Base-by-base conservation (phyloP, 2,113 vertebrate genomes). In the Ptilonorhynchus violaceus region DNA sequence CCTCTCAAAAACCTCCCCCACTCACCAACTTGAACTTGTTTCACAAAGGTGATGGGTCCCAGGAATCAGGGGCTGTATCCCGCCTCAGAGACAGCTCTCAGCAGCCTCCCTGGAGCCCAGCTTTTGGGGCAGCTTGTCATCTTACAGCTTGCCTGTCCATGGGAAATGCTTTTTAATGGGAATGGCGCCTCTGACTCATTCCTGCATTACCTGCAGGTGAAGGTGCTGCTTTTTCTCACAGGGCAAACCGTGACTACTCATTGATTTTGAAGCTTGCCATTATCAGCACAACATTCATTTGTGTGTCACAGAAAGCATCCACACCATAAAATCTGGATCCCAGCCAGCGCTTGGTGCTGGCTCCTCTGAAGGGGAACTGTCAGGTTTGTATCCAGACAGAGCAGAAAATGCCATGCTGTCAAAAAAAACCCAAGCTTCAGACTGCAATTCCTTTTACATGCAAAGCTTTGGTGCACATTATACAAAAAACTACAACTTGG, bases 381-480 rank as follows among this genome's bases (percentile, higher is more conserved):
- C 41, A 11, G 35, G 11, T 63, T n/a, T 31, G 9, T 44, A 24
- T n/a, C 41, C 53, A 89, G 62, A 44, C 11, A 52, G 35, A 89
- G 47, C 33, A 86, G 73, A 90, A 89, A 63, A 59, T n/a, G 21
- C 15, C 60, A 35, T 10, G 20, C 13, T 58, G 55, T 21, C 39
- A 53, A 62, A 21, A 31, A 31, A 31, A 15, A 23, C 30, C 7
- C n/a, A 28, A 49, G 9, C 42, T 42, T 39, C 35, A 63, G 19
- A 39, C 3, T 28, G 14, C 22, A 79, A 31, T 50, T 70, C 21
- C 31, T 79, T 80, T 85, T 58, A 41, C 13, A 27, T 14, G 17
- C 31, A 46, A 46, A 76, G 14, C 13, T 62, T 77, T 60, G 28
- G 23, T n/a, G 18, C 15, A 35, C 0, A 0, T 7, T 28, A 31